phyloP scores from a whole-genome alignment of 2,888 invertebrate species.

The Trisateles emortualis region DNA sequence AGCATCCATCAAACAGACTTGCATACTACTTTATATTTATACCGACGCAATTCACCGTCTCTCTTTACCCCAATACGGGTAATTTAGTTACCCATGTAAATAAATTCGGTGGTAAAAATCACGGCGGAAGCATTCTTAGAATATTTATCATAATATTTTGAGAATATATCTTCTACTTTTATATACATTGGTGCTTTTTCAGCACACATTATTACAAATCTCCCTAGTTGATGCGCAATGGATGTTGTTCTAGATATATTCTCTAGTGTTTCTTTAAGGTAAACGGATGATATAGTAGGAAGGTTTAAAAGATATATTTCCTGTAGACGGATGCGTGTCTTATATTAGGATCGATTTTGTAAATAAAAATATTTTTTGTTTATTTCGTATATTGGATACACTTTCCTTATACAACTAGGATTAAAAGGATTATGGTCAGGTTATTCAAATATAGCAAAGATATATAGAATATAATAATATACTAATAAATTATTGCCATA shows the following conservation, averaged over 20 bases:
- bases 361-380: conserved; percentile 52
- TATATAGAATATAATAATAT: no score
- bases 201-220: not conserved
- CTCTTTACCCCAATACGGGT: conserved; percentile 56
- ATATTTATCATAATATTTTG: conserved; percentile 44
- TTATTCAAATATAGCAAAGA: not conserved
- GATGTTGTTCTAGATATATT: not conserved
- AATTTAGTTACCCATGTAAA: conserved; percentile 68
- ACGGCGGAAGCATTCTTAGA: conserved; percentile 49
- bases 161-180: conserved; percentile 5
- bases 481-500: no score
- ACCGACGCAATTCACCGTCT: conserved; percentile 30
- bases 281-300: conserved; percentile 11
- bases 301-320: conserved; percentile 47
- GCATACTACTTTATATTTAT: conserved; percentile 39
- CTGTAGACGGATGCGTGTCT: conserved; percentile 44
- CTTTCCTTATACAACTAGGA: conserved; percentile 9
- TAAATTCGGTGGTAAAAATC: conserved; percentile 65
- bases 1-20: conserved; percentile 47
- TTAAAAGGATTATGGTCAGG: not conserved
- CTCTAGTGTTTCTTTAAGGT: conserved; percentile 8
- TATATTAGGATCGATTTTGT: conserved; percentile 49
- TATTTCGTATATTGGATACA: conserved; percentile 32
- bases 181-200: conserved; percentile 27
- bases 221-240: conserved; percentile 13